Evolutionary conservation across 2,797 vertebrate species (phyloP), one percentile per base, ranked within the genome.

Genomic region (Champsocephalus esox): DNA sequence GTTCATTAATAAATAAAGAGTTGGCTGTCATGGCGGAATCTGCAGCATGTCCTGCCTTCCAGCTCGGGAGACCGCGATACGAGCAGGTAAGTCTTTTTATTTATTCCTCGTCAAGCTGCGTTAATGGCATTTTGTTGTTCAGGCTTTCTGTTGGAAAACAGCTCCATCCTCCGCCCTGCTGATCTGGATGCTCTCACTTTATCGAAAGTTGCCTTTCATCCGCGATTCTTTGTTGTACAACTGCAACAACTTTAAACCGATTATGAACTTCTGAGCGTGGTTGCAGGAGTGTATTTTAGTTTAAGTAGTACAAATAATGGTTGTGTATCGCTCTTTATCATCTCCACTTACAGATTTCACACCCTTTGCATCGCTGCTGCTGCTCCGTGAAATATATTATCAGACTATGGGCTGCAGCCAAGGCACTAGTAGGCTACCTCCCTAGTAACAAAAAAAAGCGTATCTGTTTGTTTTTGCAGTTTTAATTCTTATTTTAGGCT

Each of bases 61-160:
- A 94, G 92, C 94, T 98, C 84, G 97, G 97, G 32, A 96, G 95
- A 89, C 91, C 97, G 4, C 95, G 96, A 49, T 98, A 96, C 86
- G 95, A 97, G 80, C 97, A 98, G 96, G 97, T 98, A 90, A 91
- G 78, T 45, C 12, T 4, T 52, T 38, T 38, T 9, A 38, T 38
- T 3, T 24, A 17, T 2, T 0, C 5, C 34, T 21, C 60, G 54
- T 16, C 50, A 16, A 38, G 3, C 38, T 1, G 59, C 70, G 21
- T 54, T 58, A 50, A 77, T 46, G 34, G 44, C 48, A 75, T 82
- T 70, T 78, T 81, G 88, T 87, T 84, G 85, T 56, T n/a, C 4
- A 54, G n/a, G 68, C n/a, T 81, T 48, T 81, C 60, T 50, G 81
- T 60, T 65, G 80, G 21, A 68, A 90, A 80, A 55, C 84, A 79